Evolutionary conservation across 2,113 vertebrate genomes (phyloP).

Genomic region (Pao palembangensis): DNA sequence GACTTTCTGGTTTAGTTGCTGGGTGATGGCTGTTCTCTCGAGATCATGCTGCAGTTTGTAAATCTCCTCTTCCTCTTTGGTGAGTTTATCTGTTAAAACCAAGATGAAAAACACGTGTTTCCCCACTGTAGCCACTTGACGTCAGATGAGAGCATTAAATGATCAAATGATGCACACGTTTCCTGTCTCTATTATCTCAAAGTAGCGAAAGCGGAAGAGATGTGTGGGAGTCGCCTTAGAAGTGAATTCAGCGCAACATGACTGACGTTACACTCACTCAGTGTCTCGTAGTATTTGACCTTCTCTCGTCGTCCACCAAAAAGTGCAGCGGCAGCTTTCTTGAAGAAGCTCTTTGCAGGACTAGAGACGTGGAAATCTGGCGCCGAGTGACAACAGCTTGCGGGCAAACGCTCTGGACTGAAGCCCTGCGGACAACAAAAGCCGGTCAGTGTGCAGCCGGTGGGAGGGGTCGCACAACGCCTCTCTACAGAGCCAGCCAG

Average conservation of each 20-base stretch:
- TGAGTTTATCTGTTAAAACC: constrained; percentile 78
- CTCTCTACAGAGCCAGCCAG: constrained; percentile 9
- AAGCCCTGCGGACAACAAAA: constrained; percentile 81
- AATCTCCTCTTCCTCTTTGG: constrained; percentile 97
- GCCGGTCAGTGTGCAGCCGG: constrained; percentile 36
- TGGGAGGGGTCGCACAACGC: constrained; percentile 20
- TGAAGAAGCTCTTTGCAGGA: constrained; percentile 97
- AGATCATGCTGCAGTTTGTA: constrained; percentile 93
- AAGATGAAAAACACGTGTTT: constrained; percentile 22
- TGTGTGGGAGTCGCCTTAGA: no score
- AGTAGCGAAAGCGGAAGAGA: neutral
- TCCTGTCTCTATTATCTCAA: neutral
- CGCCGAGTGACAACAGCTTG: constrained; percentile 90
- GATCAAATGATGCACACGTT: neutral
- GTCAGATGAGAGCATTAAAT: neutral
- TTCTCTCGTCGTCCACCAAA: constrained; percentile 97
- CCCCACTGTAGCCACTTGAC: neutral
- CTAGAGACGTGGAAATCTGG: constrained; percentile 97
- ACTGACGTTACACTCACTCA: constrained; percentile 81
- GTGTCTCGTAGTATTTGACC: constrained; percentile 90
- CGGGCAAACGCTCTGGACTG: constrained; percentile 88
- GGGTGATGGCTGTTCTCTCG: constrained; percentile 86
- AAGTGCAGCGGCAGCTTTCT: constrained; percentile 94
- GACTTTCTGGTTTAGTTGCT: constrained; percentile 80
- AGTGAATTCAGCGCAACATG: neutral